Base-by-base conservation (phyloP, 2,888 invertebrate genomes). In the Patella depressa region DNA sequence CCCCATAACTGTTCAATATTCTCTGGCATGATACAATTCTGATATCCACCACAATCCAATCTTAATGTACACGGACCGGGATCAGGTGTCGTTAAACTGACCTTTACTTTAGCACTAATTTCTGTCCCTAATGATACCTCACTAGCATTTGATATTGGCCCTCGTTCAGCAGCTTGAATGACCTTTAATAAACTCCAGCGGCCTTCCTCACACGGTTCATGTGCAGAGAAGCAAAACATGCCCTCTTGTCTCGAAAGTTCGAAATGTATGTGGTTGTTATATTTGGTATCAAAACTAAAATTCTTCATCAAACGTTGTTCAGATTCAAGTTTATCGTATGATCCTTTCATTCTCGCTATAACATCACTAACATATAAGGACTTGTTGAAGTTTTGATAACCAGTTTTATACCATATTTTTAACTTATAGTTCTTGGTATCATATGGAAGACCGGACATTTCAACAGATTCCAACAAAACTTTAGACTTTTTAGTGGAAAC, bases 21-120 rank as follows among this genome's bases (percentile, higher is more conserved):
- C 71, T 89, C 90, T 19, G 91, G 91, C 87, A 90, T 91, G 80
- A 85, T 90, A 85, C 85, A 92, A 79, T 85, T 90, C 87, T 85
- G 90, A 87, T 83, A 92, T 74, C 83, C 88, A 79, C 86, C 90
- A 19, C 91, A 85, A 69, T 91, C 90, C 80, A 91, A 87, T 78
- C 80, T 80, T 45, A 90, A 81, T 9, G 86, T 81, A 76, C 86
- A 85, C 15, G 84, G 83, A 4, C 88, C 88, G 17, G 84, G 81
- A 69, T 82, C 80, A 2, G 79, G 81, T 29, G 84, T 79, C 3
- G 79, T 76, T 70, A 86, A 80, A 15, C 79, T 82, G 73, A 81
- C 65, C n/a, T 76, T 73, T 15, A 79, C 76, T 34, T 81, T 74
- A 17, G 80, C 78, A 54, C 74, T 73, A 9, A 75, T n/a, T 14